Evolutionary conservation across 2,113 vertebrate genomes (phyloP).

Genomic region (Excalfactoria chinensis): DNA sequence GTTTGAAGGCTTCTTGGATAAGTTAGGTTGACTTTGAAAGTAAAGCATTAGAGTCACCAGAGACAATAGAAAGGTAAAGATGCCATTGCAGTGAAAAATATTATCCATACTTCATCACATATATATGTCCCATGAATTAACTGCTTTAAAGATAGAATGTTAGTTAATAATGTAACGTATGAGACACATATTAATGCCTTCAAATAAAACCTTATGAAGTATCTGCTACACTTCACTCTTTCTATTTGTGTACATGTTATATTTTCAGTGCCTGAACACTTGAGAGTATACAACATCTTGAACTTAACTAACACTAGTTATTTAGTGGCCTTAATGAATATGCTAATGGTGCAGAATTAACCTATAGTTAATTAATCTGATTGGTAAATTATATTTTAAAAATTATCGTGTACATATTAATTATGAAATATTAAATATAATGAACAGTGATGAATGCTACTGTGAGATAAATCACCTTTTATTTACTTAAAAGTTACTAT

Average conservation of each 20-base stretch:
- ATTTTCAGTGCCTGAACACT: background rate
- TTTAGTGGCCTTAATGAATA: background rate
- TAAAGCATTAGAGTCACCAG: background rate
- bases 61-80: background rate
- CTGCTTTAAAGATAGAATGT: background rate
- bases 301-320: background rate
- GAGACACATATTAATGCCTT: background rate
- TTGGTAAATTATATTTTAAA: background rate
- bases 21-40: background rate
- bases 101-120: background rate
- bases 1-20: background rate
- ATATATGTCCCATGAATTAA: background rate
- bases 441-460: background rate
- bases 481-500: background rate
- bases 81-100: background rate
- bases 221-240: background rate
- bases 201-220: background rate
- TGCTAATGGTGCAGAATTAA: background rate
- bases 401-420: background rate
- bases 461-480: background rate
- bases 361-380: background rate
- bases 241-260: background rate
- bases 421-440: background rate
- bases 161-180: background rate
- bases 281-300: background rate